Conservation (phyloP, 2,888 invertebrate genomes). For the Hofmannophila pseudospretella region DNA sequence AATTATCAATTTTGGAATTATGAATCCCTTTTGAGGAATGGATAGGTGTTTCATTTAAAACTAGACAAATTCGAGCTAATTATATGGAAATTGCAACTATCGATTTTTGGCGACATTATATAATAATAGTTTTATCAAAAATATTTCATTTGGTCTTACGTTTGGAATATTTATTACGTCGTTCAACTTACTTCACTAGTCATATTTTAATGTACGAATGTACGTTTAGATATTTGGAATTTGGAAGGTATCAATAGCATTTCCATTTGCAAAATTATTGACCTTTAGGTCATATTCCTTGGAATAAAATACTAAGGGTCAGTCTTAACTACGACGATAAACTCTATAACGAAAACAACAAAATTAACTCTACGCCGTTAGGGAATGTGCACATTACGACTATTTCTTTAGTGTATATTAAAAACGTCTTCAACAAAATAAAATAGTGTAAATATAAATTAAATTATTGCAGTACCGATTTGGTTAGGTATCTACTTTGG, state of each 20-base stretch:
- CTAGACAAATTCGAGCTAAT: slow-evolving; percentile 69
- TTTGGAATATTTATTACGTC: too few relatives aligned
- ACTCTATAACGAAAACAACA: slow-evolving; percentile 73
- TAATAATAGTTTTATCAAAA: background rate
- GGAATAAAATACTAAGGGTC: slow-evolving; percentile 66
- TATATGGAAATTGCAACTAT: slow-evolving; percentile 26
- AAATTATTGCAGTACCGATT: slow-evolving; percentile 75
- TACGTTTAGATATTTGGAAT: too few relatives aligned
- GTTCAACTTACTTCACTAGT: background rate
- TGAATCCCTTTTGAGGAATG: slow-evolving; percentile 68
- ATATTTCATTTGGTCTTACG: background rate
- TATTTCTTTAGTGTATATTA: slow-evolving; percentile 64
- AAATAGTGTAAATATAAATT: slow-evolving; percentile 57
- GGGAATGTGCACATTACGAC: slow-evolving; percentile 73
- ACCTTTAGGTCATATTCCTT: slow-evolving; percentile 44
- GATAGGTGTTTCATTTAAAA: slow-evolving; percentile 54
- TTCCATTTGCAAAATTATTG: slow-evolving; percentile 24
- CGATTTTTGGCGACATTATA: slow-evolving; percentile 1
- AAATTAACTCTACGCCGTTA: slow-evolving; percentile 64
- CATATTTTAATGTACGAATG: too few relatives aligned
- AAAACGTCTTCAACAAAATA: slow-evolving; percentile 60
- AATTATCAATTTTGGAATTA: slow-evolving; percentile 67
- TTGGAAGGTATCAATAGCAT: slow-evolving; percentile 14
- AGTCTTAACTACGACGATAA: slow-evolving; percentile 73
- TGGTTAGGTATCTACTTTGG: slow-evolving; percentile 75